Evolutionary conservation across 2,113 vertebrate species (phyloP).

Genomic region (Cololabis saira): DNA sequence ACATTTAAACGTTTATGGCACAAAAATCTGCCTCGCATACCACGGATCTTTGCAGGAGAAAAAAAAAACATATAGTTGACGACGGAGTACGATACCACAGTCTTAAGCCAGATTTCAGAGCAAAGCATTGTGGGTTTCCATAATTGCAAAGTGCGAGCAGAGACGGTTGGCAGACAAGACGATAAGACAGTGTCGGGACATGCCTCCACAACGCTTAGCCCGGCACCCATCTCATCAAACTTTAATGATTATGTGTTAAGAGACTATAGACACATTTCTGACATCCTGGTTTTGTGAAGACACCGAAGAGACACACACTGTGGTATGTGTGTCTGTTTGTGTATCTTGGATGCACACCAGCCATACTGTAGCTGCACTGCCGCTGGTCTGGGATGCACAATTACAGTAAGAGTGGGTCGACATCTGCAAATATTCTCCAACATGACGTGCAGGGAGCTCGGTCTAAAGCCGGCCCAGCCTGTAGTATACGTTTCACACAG

Average conservation of each 20-base stretch:
- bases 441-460: slow-evolving; percentile 39
- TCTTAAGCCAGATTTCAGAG: slow-evolving; percentile 29
- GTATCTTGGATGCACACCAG: slow-evolving; percentile 69
- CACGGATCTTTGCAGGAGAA: not conserved
- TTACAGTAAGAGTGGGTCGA: slow-evolving; percentile 61
- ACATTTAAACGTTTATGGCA: not conserved
- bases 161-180: slow-evolving; percentile 65
- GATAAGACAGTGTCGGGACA: slow-evolving; percentile 66
- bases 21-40: not conserved
- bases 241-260: slow-evolving; percentile 74
- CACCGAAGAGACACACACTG: slow-evolving; percentile 45
- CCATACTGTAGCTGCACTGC: slow-evolving; percentile 49
- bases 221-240: slow-evolving; percentile 70
- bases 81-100: not conserved
- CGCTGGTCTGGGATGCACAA: slow-evolving; percentile 55
- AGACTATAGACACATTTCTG: slow-evolving; percentile 71
- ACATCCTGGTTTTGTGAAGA: slow-evolving; percentile 69
- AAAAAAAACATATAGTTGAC: slow-evolving; percentile 2
- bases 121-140: slow-evolving; percentile 51
- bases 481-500: slow-evolving; percentile 34
- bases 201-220: slow-evolving; percentile 72
- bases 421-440: slow-evolving; percentile 60
- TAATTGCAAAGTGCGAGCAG: slow-evolving; percentile 75
- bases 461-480: slow-evolving; percentile 30
- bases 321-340: slow-evolving; percentile 69